These are phyloP conservation scores for Polyommatus icarus DNA, from an alignment of 2,888 invertebrate species.

Conservation along the genomic window DNA sequence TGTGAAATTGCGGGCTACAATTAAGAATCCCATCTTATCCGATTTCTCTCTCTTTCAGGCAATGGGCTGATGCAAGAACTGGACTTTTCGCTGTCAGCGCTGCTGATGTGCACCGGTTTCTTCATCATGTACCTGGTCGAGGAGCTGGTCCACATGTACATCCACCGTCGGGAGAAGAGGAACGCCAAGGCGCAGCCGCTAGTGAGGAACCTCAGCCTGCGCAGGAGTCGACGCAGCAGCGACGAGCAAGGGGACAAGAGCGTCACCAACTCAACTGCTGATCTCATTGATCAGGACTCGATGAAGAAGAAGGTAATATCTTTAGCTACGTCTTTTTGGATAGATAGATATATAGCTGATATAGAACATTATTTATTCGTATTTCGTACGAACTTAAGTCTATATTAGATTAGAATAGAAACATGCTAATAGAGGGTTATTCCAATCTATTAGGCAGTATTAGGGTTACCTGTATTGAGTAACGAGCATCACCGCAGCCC, in stretches of 20 bases:
- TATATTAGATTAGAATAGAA: too few relatives aligned
- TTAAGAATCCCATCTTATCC: not conserved
- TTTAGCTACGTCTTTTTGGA: not conserved
- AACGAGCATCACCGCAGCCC: too few relatives aligned
- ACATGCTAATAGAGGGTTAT: too few relatives aligned
- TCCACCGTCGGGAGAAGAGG: constrained; percentile 71
- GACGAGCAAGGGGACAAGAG: constrained; percentile 54
- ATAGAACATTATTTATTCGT: not conserved
- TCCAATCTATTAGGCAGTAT: too few relatives aligned
- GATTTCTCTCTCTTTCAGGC: constrained; percentile 48
- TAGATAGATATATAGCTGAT: too few relatives aligned
- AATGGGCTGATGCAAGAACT: constrained; percentile 69
- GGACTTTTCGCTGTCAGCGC: constrained; percentile 83
- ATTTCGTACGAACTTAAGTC: too few relatives aligned
- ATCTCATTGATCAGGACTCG: constrained; percentile 62
- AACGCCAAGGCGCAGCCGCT: constrained; percentile 56
- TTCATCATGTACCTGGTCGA: constrained; percentile 90
- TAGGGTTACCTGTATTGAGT: too few relatives aligned
- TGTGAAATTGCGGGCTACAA: too few relatives aligned
- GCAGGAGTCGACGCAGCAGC: constrained; percentile 56
- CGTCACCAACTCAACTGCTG: constrained; percentile 68
- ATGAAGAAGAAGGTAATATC: constrained; percentile 47
- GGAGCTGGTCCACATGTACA: constrained; percentile 86
- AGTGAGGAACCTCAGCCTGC: constrained; percentile 69
- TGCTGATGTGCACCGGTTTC: constrained; percentile 88